Base-by-base conservation (phyloP, 2,888 invertebrate genomes). In the Zygogramma bicolorata region DNA sequence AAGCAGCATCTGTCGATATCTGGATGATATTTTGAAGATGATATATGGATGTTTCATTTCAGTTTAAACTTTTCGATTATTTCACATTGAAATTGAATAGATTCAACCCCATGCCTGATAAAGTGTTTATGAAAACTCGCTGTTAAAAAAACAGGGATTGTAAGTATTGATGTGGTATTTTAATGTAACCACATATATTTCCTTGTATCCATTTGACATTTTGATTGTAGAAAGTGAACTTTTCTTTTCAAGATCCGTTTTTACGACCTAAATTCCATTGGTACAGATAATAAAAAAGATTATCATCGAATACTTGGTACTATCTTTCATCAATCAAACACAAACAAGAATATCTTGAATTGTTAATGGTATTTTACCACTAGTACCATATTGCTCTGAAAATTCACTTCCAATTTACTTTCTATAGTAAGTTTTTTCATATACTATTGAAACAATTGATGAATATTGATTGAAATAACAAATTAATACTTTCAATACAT, bases 211-310 rank as follows among this genome's bases (percentile, higher is more conserved):
- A 83, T 82, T 75, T 83, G 82, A 83, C 81, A 84, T 85, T 84
- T 83, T 79, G 65, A 84, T 77, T 69, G 49, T 84, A 85, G 85
- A 85, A 85, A 85, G 85, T 84, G 80, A 79, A 79, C 79, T 80
- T 82, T 77, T 82, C 80, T 78, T 53, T 80, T 80, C 83, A 77
- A 84, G 82, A 84, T 85, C 85, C 84, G 84, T 85, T 84, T 85
- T 85, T 85, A 83, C 85, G 85, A 86, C 86, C 86, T 84, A 85
- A 85, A 85, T 85, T 81, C 85, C 84, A 81, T 75, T 77, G 78
- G 79, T 77, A 76, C 77, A 79, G 78, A 81, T 80, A 80, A 82
- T 81, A 76, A 76, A 71, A 78, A 72, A 75, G 71, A 78, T 79
- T 77, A 79, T 76, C 78, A 79, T 75, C 70, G 70, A 68, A 75